phyloP scores from a whole-genome alignment of 2,888 invertebrate species.

The Ennomos erosarius region DNA sequence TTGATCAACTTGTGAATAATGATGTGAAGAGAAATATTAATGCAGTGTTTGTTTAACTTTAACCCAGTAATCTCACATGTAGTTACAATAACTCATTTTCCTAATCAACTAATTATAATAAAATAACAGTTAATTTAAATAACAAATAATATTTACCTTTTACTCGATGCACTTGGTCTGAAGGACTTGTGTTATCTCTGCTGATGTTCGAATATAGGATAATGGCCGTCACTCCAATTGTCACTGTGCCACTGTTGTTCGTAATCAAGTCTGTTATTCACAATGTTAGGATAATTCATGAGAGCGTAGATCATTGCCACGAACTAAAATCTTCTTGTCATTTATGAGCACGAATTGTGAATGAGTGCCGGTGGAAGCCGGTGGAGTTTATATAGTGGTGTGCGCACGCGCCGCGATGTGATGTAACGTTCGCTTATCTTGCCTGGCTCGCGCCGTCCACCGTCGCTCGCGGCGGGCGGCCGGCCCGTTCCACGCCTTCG shows the following conservation, averaged over 20 bases:
- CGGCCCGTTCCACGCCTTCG: constrained; percentile 1
- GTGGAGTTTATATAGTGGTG: constrained; percentile 61
- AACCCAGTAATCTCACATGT: constrained; percentile 5
- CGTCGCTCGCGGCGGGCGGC: constrained; percentile 1
- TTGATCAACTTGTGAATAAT: not conserved
- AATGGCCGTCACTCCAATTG: constrained; percentile 80
- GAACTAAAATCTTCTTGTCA: constrained; percentile 73
- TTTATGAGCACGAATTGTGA: constrained; percentile 72
- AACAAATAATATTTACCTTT: constrained; percentile 77
- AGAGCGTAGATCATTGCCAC: constrained; percentile 83
- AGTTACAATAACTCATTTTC: constrained; percentile 1
- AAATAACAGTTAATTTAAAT: constrained; percentile 33
- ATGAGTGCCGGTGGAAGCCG: constrained; percentile 58
- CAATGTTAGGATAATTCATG: constrained; percentile 70
- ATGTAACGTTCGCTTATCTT: constrained; percentile 76
- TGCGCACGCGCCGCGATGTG: constrained; percentile 68
- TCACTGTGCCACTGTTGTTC: constrained; percentile 84
- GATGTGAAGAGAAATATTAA: not conserved
- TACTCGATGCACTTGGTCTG: constrained; percentile 66
- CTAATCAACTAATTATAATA: constrained; percentile 27
- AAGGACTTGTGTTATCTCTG: constrained; percentile 72
- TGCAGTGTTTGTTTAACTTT: constrained; percentile 14
- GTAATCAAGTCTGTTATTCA: constrained; percentile 67
- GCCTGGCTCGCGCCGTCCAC: constrained; percentile 48
- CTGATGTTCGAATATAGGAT: constrained; percentile 77